Base-by-base conservation (phyloP, 2,888 invertebrate species). In the Thecocarcelia acutangulata region DNA sequence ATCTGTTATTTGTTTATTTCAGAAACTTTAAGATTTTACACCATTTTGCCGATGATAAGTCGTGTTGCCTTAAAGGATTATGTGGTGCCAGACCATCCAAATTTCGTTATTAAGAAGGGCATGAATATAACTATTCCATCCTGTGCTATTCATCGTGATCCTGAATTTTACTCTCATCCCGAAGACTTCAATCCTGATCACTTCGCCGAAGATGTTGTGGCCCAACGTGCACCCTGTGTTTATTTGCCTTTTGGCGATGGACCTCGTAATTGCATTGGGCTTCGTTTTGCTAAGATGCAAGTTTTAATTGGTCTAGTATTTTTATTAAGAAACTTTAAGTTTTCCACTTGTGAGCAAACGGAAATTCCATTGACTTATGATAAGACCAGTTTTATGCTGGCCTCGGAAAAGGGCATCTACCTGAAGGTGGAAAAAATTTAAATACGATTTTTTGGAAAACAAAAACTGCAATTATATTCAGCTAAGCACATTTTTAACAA, bases 171-270 rank as follows among this genome's bases (percentile, higher is more conserved):
- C 81, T 90, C 91, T 0, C 90, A 94, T 2, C 94, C 94, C 0
- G 90, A 92, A 1, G 91, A 89, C 17, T 94, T 94, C 72, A 91
- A 93, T 76, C 94, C 94, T 0, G 93, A 94, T 0, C 90, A 94
- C 82, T 94, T 94, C 87, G 88, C 91, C 0, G 88, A 91, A 0
- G 93, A 93, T 76, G 91, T 92, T 52, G 93, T 92, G 66, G 89
- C 91, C 0, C 91, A 90, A 50, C 87, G 93, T 54, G 92, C 92
- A 24, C 85, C 88, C 0, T 84, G 86, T 1, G 84, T 87, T n/a
- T 90, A 86, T 86, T 56, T 91, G 54, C 87, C 90, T 0, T 90
- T 90, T 48, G 90, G 90, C 1, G 89, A 89, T 24, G 90, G 90
- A 0, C 89, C 90, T 0, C 83, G 90, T 0, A 88, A 88, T 64